Base-by-base conservation (phyloP, 2,888 invertebrate species). In the Hartigia nigra region DNA sequence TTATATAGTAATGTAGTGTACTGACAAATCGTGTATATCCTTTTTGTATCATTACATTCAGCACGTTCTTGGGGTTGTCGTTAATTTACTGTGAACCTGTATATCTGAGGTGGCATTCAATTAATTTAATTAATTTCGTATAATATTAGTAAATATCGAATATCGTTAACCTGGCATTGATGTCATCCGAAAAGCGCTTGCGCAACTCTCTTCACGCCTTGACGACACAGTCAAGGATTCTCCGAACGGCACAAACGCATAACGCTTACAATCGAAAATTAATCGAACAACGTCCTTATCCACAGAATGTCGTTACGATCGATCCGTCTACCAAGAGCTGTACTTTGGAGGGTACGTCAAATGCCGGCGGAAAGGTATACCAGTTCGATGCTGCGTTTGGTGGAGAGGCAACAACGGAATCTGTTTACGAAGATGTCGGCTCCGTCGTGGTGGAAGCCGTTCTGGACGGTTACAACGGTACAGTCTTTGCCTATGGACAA, bases 401-500 rank as follows among this genome's bases (percentile, higher is more conserved):
- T 85, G 93, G 94, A 74, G 94, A 95, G 78, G 95, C 96, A 0
- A 95, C 94, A n/a, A 97, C 97, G 0, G 97, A 97, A 90, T 94
- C 94, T 74, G 95, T 98, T 69, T 98, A 98, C 93, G 96, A 96
- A 89, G 97, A 98, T 87, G 97, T 97, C 81, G 91, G 91, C 4
- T 91, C 91, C 2, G 90, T 91, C n/a, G 85, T 91, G 34, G 91
- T 91, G 31, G 91, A 95, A 94, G 97, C 97, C 81, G 97, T 97
- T 1, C 93, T 97, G 78, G 97, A 98, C 88, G 98, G 98, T 1
- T 98, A 98, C 93, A 98, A 98, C 92, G 96, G 97, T 31, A 98
- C 98, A 0, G 97, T 98, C 77, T 98, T 98, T 91, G 98, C 98
- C 0, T 98, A 98, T 89, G 98, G 98, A 0, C 98, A 98, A 92